Evolutionary conservation across 2,888 invertebrate genomes (phyloP).

Genomic region (Digitonthophagus gazella): DNA sequence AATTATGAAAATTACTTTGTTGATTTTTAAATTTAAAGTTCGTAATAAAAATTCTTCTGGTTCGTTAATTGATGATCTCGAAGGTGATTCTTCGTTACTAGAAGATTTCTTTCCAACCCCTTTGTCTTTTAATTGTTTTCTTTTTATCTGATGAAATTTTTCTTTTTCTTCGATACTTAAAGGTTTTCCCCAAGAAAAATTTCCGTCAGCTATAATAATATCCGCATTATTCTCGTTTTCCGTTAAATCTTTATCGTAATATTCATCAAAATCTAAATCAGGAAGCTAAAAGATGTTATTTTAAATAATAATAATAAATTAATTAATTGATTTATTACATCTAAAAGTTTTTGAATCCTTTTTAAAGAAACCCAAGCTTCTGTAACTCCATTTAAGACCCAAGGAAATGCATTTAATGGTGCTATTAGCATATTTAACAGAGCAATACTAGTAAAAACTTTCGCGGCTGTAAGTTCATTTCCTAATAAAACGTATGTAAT

Average conservation of each 20-base stretch:
- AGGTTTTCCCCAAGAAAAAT: slow-evolving; percentile 60
- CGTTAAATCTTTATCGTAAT: slow-evolving; percentile 57
- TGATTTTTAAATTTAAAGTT: slow-evolving; percentile 48
- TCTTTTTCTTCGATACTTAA: slow-evolving; percentile 44
- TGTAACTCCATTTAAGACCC: slow-evolving; percentile 94
- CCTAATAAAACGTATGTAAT: slow-evolving; percentile 76
- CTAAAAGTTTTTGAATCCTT: slow-evolving; percentile 77
- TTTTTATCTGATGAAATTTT: slow-evolving; percentile 37
- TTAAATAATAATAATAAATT: not conserved
- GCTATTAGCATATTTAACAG: slow-evolving; percentile 93
- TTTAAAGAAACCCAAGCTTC: slow-evolving; percentile 95
- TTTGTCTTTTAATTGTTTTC: slow-evolving; percentile 52
- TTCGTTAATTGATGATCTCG: slow-evolving; percentile 23
- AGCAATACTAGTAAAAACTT: slow-evolving; percentile 91
- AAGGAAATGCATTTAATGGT: slow-evolving; percentile 96
- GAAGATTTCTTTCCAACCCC: slow-evolving; percentile 53
- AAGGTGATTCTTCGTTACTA: slow-evolving; percentile 29
- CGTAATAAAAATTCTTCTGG: slow-evolving; percentile 45
- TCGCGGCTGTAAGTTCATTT: slow-evolving; percentile 79
- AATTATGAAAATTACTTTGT: too few relatives aligned
- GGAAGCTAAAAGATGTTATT: slow-evolving; percentile 53
- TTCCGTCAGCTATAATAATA: slow-evolving; percentile 59
- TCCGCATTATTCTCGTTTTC: slow-evolving; percentile 56
- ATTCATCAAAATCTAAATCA: slow-evolving; percentile 61
- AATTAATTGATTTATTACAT: slow-evolving; percentile 56